Percentiles rank a stretch among this genome's conserved stretches.
These are phyloP conservation scores for Steromphala cineraria DNA, from an alignment of 2,888 invertebrate genomes.

Conservation along the genomic window DNA sequence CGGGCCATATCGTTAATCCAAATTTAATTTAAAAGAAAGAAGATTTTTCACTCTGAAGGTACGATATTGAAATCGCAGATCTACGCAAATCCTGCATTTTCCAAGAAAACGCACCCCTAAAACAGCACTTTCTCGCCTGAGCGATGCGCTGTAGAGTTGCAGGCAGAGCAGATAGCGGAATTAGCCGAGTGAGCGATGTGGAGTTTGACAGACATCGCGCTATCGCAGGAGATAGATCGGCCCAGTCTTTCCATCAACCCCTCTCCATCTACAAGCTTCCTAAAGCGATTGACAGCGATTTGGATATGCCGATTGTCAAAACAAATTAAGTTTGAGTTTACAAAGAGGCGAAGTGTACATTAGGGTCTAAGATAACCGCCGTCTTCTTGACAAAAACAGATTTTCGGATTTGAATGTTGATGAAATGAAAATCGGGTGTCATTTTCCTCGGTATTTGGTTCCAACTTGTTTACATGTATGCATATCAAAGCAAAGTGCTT, in stretches of 20 bases:
- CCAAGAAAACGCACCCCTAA: background rate
- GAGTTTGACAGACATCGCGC: background rate
- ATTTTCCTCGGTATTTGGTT: background rate
- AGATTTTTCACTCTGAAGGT: no score
- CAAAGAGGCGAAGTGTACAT: constrained; percentile 3
- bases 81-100: no score
- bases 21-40: no score
- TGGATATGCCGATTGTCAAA: background rate
- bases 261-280: background rate
- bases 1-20: no score
- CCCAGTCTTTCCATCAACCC: background rate
- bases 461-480: no score
- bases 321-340: constrained; percentile 3
- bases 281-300: background rate
- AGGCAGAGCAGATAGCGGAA: background rate
- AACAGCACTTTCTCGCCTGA: background rate
- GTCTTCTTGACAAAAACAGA: background rate
- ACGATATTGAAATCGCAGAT: no score
- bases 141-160: background rate
- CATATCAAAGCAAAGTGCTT: background rate
- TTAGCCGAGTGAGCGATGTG: background rate
- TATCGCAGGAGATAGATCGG: background rate
- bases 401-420: background rate
- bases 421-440: constrained; percentile 16
- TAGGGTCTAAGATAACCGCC: background rate